Conservation (phyloP, 2,797 vertebrate genomes). For the Syngnathus acus region DNA sequence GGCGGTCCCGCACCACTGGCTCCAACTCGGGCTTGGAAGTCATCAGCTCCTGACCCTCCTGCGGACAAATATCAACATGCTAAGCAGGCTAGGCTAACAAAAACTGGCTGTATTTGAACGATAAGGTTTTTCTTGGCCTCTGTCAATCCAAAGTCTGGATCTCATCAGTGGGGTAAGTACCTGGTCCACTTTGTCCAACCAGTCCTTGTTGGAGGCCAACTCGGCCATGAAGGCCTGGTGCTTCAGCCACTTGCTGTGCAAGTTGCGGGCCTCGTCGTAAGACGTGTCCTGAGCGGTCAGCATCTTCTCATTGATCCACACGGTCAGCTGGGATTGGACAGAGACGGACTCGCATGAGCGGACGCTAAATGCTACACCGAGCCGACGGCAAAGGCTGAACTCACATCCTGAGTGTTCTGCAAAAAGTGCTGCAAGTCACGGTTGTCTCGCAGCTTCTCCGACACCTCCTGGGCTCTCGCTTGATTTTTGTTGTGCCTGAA, state of each 20-base stretch:
- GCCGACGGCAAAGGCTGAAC: conserved; percentile 30
- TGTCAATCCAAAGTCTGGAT: background rate
- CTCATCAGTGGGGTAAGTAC: conserved; percentile 47
- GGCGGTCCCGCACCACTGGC: conserved; percentile 64
- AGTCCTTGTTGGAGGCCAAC: conserved; percentile 83
- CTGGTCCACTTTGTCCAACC: conserved; percentile 82
- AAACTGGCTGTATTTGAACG: too few relatives aligned
- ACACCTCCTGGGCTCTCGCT: conserved; percentile 75
- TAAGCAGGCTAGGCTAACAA: background rate
- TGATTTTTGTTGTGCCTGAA: conserved; percentile 73
- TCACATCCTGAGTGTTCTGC: conserved; percentile 91
- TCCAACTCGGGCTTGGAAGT: conserved; percentile 78
- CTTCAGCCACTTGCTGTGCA: conserved; percentile 94
- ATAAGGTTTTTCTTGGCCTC: too few relatives aligned
- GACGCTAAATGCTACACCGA: background rate
- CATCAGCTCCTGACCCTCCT: conserved; percentile 85
- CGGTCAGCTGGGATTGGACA: conserved; percentile 70
- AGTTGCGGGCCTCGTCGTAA: conserved; percentile 82
- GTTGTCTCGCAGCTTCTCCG: conserved; percentile 79
- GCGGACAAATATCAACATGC: background rate
- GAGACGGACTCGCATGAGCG: background rate
- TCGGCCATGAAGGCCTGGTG: conserved; percentile 95
- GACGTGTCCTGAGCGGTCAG: conserved; percentile 88
- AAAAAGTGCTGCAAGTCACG: conserved; percentile 88
- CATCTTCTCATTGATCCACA: conserved; percentile 98